Evolutionary conservation across 2,797 vertebrate species (phyloP).

Genomic region (Spea hammondii): DNA sequence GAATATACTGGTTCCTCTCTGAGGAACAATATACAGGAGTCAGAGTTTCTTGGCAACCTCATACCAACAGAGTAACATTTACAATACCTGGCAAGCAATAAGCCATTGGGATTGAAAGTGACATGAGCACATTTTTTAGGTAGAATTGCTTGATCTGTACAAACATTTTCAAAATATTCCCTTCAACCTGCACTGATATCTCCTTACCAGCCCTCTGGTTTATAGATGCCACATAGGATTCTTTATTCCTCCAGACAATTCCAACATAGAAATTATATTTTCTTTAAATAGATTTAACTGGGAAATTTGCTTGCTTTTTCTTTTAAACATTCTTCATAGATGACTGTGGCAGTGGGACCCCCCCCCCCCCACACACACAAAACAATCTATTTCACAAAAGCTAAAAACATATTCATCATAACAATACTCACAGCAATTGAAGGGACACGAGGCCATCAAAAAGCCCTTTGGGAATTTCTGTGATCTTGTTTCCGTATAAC

Average conservation of each 20-base stretch:
- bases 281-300: too few species aligned
- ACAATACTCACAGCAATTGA: slow-evolving; percentile 91
- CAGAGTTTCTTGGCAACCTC: neutral
- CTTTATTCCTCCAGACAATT: too few species aligned
- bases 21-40: too few species aligned
- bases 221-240: too few species aligned
- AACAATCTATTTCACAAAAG: slow-evolving; percentile 45
- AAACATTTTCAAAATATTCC: too few species aligned
- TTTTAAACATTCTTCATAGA: neutral
- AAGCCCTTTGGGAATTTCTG: slow-evolving; percentile 93
- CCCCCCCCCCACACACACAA: slow-evolving; percentile 26
- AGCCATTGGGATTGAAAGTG: neutral
- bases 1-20: neutral
- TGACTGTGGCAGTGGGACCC: too few species aligned
- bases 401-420: slow-evolving; percentile 49
- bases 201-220: too few species aligned
- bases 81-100: neutral
- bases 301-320: too few species aligned
- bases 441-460: slow-evolving; percentile 95
- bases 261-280: too few species aligned
- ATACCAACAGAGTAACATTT: neutral
- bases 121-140: neutral
- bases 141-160: too few species aligned
- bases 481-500: slow-evolving; percentile 97
- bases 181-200: too few species aligned